A percentile compares a stretch with the other conserved stretches of the same genome.
These are phyloP conservation scores for Reticulitermes lucifugus DNA, from an alignment of 2,888 invertebrate species.

Conservation along the genomic window DNA sequence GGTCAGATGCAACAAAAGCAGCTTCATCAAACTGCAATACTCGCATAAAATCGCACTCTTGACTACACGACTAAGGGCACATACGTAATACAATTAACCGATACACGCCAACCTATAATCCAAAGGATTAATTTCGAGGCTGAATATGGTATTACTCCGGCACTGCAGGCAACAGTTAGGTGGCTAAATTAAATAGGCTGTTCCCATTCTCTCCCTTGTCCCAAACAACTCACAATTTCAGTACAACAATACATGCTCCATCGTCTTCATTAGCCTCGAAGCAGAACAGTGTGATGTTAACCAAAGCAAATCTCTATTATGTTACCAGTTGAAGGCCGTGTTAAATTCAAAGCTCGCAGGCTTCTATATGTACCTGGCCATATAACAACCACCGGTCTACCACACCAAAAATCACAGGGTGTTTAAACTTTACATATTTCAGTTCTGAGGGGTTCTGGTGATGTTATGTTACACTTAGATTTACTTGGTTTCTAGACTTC, in stretches of 20 bases:
- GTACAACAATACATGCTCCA: not conserved
- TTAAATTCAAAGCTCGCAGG: conserved; percentile 9
- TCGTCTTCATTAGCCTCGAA: not conserved
- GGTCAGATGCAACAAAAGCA: too few species aligned
- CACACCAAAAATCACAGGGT: not conserved
- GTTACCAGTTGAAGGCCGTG: not conserved
- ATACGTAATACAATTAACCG: too few species aligned
- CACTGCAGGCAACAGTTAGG: not conserved
- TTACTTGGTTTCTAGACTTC: too few species aligned
- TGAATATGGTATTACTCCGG: not conserved
- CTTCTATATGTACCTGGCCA: not conserved
- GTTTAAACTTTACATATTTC: not conserved
- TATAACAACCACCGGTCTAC: not conserved
- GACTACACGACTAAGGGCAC: too few species aligned
- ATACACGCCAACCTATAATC: too few species aligned
- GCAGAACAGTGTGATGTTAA: not conserved
- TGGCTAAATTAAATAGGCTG: too few species aligned
- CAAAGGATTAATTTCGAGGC: too few species aligned
- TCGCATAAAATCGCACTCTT: too few species aligned
- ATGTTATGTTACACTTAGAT: too few species aligned
- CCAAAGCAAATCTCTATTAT: not conserved
- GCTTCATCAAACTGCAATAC: too few species aligned
- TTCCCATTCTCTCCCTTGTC: too few species aligned
- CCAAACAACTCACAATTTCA: not conserved
- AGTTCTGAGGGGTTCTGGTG: not conserved